Base-by-base conservation (phyloP, 2,888 invertebrate species). In the Trachelus tabidus region DNA sequence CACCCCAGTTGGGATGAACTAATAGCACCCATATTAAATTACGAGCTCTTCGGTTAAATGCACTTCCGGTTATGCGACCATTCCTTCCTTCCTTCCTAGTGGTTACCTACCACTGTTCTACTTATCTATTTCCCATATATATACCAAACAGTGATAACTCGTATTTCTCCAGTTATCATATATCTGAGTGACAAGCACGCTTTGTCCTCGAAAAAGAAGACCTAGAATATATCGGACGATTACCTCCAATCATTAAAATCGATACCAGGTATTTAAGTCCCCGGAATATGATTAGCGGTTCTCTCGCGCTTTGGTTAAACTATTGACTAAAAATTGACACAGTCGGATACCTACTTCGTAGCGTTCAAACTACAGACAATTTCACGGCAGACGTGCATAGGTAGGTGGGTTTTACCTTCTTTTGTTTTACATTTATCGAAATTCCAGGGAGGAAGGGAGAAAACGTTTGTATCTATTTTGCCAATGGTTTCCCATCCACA, bases 371-470 rank as follows among this genome's bases (percentile, higher is more conserved):
- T 56, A 23, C 23, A 56, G 2, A 2, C 9, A 56, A 23, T 23
- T 23, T 56, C 23, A 56, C 9, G 56, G 2, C 9, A 56, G 23
- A 56, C 56, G 23, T 56, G 56, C 9, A 9, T 56, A 56, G 56
- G 56, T 56, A 23, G 4, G 23, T 40, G 40, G 75, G 75, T 79
- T 79, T 71, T 30, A n/a, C 12, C 33, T 73, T 69, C 12, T 37
- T 76, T 76, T 75, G 56, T 73, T 74, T 75, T 73, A 73, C 15
- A 74, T 68, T 68, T 68, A 33, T 35, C 56, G 12, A 33, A 12
- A 71, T 68, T 76, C 34, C 23, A 11, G 1, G 11, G n/a, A n/a
- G 12, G 15, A 23, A 12, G 73, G 73, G 33, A 76, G 73, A 37
- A 37, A 56, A 9, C 23, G 9, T 56, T 56, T 56, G 56, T 56